Evolutionary conservation across 1,140 invertebrate species (phyloP), one percentile per base, ranked within the genome.

Genomic region (Drosophila suzukii): DNA sequence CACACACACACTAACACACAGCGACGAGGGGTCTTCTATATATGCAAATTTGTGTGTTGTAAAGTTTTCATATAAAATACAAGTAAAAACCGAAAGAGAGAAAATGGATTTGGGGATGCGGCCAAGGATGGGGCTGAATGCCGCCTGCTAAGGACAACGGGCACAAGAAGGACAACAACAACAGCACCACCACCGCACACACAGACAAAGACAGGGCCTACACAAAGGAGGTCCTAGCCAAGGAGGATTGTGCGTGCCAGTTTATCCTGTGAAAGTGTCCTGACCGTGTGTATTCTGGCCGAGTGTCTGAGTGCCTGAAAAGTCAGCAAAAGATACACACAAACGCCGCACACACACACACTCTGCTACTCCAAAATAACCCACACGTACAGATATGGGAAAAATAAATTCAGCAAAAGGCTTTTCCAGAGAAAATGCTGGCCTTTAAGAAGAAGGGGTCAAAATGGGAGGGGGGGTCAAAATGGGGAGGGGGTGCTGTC

Each of bases 41-140:
- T 81, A 89, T 89, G 84, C 81, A 89, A 89, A 89, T 89, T 84
- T 89, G 79, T 83, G 62, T 84, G 78, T 38, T 81, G 77, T 68
- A 89, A 89, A 89, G 84, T 89, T 89, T 89, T 89, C 84, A 84
- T 89, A 89, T 89, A 89, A 89, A 88, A 89, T 90, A 90, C 84
- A 89, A 89, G 84, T 89, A 88, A 88, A 88, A 89, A 84, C 84
- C 58, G 73, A 76, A 66, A 54, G 62, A 67, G 73, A 67, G 68
- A 81, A 67, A 81, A 81, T 81, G 76, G 74, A 81, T 81, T 86
- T 81, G 71, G 78, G 62, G 65, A 41, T 66, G 36, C 44, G 38
- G 44, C 36, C 75, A 76, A 78, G 78, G 55, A 62, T 46, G 54
- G 66, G 57, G 8, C 34, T 10, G 5, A 2, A 10, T 34, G 32